phyloP scores from a whole-genome alignment of 2,888 invertebrate species.

The Paralinhomoeus sp. region DNA sequence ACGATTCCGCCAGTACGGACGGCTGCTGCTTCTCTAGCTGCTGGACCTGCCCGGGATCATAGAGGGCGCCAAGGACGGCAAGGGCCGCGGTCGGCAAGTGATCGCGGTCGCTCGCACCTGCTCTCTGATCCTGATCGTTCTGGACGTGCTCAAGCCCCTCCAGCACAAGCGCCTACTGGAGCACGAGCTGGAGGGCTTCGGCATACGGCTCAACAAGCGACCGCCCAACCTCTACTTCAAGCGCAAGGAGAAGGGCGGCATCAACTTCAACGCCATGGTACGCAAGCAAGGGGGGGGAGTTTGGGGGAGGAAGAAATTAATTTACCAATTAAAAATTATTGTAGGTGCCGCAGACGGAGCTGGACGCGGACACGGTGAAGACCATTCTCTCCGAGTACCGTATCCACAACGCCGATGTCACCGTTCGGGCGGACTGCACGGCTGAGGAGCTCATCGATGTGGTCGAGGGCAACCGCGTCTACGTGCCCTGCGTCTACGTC shows the following conservation, averaged over 20 bases:
- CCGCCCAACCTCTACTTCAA: conserved; percentile 89
- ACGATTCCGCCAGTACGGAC: too few relatives aligned
- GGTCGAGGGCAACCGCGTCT: conserved; percentile 91
- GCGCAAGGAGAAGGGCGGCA: conserved; percentile 93
- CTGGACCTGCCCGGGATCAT: conserved; percentile 98
- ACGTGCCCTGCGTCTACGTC: conserved; percentile 91
- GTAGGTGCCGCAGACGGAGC: conserved; percentile 61
- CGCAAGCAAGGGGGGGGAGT: too few relatives aligned
- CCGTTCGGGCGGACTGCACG: conserved; percentile 56
- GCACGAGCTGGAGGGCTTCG: conserved; percentile 95
- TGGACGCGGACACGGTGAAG: conserved; percentile 80
- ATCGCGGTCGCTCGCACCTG: conserved; percentile 97
- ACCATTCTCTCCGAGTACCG: conserved; percentile 87
- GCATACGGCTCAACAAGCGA: conserved; percentile 69
- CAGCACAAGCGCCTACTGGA: conserved; percentile 86
- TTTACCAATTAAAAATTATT: neutral
- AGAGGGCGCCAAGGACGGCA: conserved; percentile 98
- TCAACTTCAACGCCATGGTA: conserved; percentile 76
- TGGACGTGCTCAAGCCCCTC: conserved; percentile 88
- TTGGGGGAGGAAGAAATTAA: too few relatives aligned
- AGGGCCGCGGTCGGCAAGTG: conserved; percentile 91
- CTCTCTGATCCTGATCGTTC: conserved; percentile 76
- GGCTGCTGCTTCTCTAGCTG: conserved; percentile 37
- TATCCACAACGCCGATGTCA: conserved; percentile 95
- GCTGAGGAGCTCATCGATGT: conserved; percentile 94